These are phyloP conservation scores for Neomorphus geoffroyi DNA, from an alignment of 2,797 vertebrate species.

Conservation along the genomic window DNA sequence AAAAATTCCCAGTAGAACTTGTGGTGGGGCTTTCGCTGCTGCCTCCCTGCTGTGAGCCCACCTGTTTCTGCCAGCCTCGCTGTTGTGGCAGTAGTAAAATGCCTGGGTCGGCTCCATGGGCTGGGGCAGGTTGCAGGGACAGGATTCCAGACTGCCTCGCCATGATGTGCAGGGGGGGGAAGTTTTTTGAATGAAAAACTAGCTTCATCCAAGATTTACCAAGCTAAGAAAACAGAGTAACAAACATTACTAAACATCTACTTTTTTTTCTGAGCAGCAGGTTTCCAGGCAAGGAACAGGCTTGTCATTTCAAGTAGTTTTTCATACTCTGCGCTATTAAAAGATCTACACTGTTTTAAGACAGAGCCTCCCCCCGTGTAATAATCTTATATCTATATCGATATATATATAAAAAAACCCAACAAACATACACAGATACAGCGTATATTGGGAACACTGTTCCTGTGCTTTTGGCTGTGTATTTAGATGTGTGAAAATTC, in stretches of 20 bases:
- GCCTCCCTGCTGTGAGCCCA: conserved; percentile 53
- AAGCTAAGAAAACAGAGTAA: neutral
- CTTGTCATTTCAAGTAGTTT: neutral
- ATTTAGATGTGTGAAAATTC: neutral
- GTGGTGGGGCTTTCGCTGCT: conserved; percentile 38
- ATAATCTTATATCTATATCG: neutral
- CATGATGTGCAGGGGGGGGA: rapidly evolving
- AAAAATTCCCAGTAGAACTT: conserved; percentile 57
- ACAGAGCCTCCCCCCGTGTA: neutral
- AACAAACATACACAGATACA: neutral
- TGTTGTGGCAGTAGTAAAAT: conserved; percentile 31
- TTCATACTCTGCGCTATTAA: neutral
- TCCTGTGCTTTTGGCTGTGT: neutral
- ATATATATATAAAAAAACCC: neutral
- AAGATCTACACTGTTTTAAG: neutral
- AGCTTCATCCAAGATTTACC: neutral
- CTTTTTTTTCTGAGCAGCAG: neutral
- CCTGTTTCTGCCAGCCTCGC: conserved; percentile 54
- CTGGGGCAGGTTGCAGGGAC: neutral
- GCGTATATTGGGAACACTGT: neutral
- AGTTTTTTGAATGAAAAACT: neutral
- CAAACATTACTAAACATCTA: neutral
- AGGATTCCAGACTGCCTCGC: neutral
- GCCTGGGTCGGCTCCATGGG: neutral
- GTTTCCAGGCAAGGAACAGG: neutral